Base-by-base conservation (phyloP, 2,888 invertebrate species). In the Spatulosminthurus flaviceps region DNA sequence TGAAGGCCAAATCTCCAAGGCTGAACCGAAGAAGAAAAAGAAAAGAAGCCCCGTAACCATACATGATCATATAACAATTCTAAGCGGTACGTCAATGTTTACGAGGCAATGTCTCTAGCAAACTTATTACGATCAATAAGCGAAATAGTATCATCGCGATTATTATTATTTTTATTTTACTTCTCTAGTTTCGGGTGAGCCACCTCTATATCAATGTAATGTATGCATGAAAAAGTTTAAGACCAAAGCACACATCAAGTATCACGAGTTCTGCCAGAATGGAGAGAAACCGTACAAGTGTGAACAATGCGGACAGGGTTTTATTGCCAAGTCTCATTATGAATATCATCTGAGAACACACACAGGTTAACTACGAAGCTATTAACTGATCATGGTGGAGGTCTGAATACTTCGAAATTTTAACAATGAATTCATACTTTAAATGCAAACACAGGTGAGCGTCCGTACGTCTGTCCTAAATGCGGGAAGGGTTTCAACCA, bases 321-420 rank as follows among this genome's bases (percentile, higher is more conserved):
- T 94, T 87, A 90, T 92, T 1, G 90, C 91, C 5, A 91, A 91
- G 78, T 92, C 93, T 0, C 94, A 94, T 87, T 91, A 91, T 83
- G 91, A 93, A 86, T 92, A 93, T 83, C 94, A 94, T 84, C 89
- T 91, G 87, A 89, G 92, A 21, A 91, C 90, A 26, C 94, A 94
- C 85, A 89, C 89, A 42, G 91, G 91, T 71, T 90, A 90, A 61
- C 71, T 5, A 34, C 5, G 5, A 34, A 4, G 4, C 9, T 34
- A 4, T 34, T 34, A 34, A 28, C 4, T 29, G 69, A 2, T 69
- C 16, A 72, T 13, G 43, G 11, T 61, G 34, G 9, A 34, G 34
- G 9, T 74, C 22, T 26, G 5, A 16, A 22, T 41, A 60, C n/a
- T 60, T 60, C 4, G 5, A 2, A 4, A 51, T 51, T 19, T 5